Evolutionary conservation across 2,797 vertebrate genomes (phyloP).

Genomic region (Champsocephalus esox): DNA sequence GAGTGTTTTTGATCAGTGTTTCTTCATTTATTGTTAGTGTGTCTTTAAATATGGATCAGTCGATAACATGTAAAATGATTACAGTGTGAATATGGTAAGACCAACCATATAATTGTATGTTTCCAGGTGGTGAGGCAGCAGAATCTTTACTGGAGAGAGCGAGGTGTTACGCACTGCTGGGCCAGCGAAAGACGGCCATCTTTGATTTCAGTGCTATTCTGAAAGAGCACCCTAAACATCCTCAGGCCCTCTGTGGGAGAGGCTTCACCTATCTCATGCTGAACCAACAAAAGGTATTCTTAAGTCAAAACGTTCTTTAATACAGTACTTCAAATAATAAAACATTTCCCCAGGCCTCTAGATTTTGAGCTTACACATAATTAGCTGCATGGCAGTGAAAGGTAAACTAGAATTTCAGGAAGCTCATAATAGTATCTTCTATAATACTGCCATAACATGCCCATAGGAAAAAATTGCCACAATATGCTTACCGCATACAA

Average conservation of each 20-base stretch:
- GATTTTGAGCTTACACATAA: not conserved
- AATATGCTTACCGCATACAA: no score
- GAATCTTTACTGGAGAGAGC: constrained; percentile 91
- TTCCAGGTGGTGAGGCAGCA: constrained; percentile 85
- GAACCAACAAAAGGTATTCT: constrained; percentile 89
- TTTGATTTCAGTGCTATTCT: constrained; percentile 93
- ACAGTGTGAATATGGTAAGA: not conserved
- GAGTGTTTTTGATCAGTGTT: not conserved
- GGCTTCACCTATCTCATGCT: constrained; percentile 90
- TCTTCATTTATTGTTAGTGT: not conserved
- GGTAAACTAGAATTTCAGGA: not conserved
- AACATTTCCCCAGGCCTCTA: not conserved
- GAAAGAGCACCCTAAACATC: constrained; percentile 85
- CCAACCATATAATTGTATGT: constrained; percentile 8
- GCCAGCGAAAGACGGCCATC: constrained; percentile 93
- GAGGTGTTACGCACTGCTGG: constrained; percentile 89
- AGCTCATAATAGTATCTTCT: not conserved
- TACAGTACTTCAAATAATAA: not conserved
- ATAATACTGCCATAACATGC: not conserved
- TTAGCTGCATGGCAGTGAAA: not conserved
- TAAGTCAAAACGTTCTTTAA: not conserved
- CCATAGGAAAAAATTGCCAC: no score
- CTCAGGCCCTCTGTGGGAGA: constrained; percentile 90
- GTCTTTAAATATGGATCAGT: not conserved
- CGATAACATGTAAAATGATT: not conserved